Conservation (phyloP, 2,888 invertebrate genomes). For the Drosophila suboccidentalis region DNA sequence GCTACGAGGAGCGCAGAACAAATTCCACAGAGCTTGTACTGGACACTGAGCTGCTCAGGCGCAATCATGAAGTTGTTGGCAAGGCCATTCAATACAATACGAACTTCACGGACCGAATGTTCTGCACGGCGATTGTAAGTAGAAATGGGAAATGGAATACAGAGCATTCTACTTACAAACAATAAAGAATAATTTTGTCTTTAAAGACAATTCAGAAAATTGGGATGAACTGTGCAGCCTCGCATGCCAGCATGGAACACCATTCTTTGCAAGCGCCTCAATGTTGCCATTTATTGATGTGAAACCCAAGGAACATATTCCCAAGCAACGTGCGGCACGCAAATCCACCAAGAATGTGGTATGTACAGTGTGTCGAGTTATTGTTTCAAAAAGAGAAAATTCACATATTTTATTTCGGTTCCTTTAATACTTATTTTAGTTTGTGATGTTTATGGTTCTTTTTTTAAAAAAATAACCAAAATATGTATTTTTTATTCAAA, state of each 20-base stretch:
- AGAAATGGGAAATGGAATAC: too few species aligned
- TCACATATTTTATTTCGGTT: too few species aligned
- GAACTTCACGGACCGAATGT: slow-evolving; percentile 81
- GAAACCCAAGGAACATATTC: slow-evolving; percentile 68
- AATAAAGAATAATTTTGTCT: slow-evolving; percentile 29
- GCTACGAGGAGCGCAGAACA: slow-evolving; percentile 76
- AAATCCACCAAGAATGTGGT: slow-evolving; percentile 58
- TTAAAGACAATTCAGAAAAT: slow-evolving; percentile 48
- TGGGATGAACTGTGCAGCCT: slow-evolving; percentile 75
- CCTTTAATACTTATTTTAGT: too few species aligned
- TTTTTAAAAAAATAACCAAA: too few species aligned
- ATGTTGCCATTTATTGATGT: slow-evolving; percentile 83
- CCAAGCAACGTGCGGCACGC: slow-evolving; percentile 83
- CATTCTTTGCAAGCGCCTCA: slow-evolving; percentile 68
- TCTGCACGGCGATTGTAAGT: slow-evolving; percentile 80
- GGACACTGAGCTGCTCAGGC: slow-evolving; percentile 84
- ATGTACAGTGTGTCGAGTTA: too few species aligned
- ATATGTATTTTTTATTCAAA: too few species aligned
- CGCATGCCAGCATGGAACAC: slow-evolving; percentile 53
- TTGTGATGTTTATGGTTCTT: too few species aligned
- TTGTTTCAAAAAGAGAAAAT: too few species aligned
- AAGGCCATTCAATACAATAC: slow-evolving; percentile 78
- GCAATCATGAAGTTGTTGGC: slow-evolving; percentile 82
- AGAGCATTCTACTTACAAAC: not conserved
- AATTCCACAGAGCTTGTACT: slow-evolving; percentile 84